These are phyloP conservation scores for Hippocampus mohnikei DNA, from an alignment of 2,113 vertebrate species.

Conservation along the genomic window DNA sequence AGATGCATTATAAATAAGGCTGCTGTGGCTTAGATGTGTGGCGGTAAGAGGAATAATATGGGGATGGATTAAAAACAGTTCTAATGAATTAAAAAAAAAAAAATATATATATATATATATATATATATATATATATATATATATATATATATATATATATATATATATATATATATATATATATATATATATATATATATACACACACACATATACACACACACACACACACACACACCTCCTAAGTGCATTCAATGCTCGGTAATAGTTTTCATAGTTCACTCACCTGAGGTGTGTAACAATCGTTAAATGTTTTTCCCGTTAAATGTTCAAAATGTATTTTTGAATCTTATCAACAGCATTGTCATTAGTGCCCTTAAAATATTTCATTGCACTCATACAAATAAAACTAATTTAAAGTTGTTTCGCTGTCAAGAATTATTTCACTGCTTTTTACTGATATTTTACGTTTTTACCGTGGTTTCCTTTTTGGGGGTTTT, in stretches of 20 bases:
- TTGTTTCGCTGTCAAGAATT: too few species aligned
- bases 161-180: slow-evolving; percentile 5
- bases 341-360: too few species aligned
- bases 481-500: too few species aligned
- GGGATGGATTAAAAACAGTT: slow-evolving; percentile 93
- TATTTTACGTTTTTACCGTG: too few species aligned
- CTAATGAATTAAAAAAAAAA: slow-evolving; percentile 77
- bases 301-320: too few species aligned
- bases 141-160: slow-evolving; percentile 13
- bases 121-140: slow-evolving; percentile 5
- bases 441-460: too few species aligned
- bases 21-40: slow-evolving; percentile 85
- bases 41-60: slow-evolving; percentile 81
- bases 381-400: too few species aligned
- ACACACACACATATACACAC: too few species aligned
- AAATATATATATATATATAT: slow-evolving; percentile 3
- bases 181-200: slow-evolving; percentile 3
- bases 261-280: background rate
- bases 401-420: too few species aligned
- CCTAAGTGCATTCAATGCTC: slow-evolving; percentile 22
- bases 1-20: slow-evolving; percentile 89
- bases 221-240: too few species aligned
- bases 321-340: too few species aligned
- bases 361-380: too few species aligned
- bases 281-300: background rate